Conservation (phyloP, 92 coral and sea anemone species). For the Meandrina meandrites region DNA sequence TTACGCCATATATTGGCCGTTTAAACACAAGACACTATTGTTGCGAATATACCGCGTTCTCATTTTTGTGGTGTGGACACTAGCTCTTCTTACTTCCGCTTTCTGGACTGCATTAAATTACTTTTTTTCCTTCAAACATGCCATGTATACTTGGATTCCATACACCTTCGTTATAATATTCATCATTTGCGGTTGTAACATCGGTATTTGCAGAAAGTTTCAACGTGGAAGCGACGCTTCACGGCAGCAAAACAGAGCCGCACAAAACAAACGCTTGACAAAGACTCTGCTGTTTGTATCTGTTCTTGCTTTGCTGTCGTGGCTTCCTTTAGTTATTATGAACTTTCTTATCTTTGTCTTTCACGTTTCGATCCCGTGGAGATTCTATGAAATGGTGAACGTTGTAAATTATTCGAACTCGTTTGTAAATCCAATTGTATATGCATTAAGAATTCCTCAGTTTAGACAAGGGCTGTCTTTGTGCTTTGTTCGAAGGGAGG, state of each 20-base stretch:
- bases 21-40: neutral
- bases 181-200: neutral
- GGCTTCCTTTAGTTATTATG: neutral
- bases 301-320: neutral
- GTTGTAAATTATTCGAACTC: neutral
- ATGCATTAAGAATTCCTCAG: slow-evolving; percentile 6
- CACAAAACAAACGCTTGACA: neutral
- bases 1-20: slow-evolving; percentile 8
- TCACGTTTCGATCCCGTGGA: neutral
- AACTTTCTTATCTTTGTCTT: neutral
- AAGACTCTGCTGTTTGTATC: neutral
- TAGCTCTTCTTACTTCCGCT: too few species aligned
- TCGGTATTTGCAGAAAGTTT: slow-evolving; percentile 7
- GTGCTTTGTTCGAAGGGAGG: neutral
- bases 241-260: neutral
- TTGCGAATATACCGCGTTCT: neutral
- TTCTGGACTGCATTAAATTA: too few species aligned
- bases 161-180: neutral
- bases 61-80: neutral
- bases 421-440: slow-evolving; percentile 1
- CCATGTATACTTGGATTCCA: too few species aligned
- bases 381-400: too few species aligned
- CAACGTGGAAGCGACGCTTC: neutral
- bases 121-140: too few species aligned
- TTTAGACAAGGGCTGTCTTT: neutral